Evolutionary conservation across 1,140 invertebrate genomes (phyloP).

Genomic region (Drosophila gunungcola): DNA sequence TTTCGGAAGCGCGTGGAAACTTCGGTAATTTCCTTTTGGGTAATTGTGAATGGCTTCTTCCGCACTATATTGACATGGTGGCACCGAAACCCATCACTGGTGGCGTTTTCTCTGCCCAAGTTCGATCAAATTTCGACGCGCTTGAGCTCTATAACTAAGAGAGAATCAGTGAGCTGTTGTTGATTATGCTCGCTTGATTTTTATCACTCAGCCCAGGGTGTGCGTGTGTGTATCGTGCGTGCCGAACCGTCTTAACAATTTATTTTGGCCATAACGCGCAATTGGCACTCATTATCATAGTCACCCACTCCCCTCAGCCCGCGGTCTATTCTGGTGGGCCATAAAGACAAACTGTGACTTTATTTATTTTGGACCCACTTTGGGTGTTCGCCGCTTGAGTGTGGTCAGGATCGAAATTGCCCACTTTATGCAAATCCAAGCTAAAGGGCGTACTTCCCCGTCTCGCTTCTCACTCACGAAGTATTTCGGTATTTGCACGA

Average conservation of each 20-base stretch:
- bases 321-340: conserved; percentile 5
- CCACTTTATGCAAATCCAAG: conserved; percentile 58
- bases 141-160: conserved; percentile 57
- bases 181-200: conserved; percentile 43
- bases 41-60: neutral
- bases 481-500: conserved; percentile 5
- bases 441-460: conserved; percentile 6
- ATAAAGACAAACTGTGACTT: conserved; percentile 55
- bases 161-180: conserved; percentile 67
- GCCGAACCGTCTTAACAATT: conserved; percentile 66
- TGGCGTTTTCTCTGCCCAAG: too few species aligned
- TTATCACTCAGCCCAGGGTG: conserved; percentile 23
- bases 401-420: conserved; percentile 63
- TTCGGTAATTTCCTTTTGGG: conserved; percentile 25
- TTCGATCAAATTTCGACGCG: too few species aligned
- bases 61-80: conserved; percentile 68
- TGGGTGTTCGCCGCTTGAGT: conserved; percentile 52
- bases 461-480: conserved; percentile 33
- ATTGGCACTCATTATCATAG: conserved; percentile 56
- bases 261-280: conserved; percentile 61
- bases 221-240: conserved; percentile 49
- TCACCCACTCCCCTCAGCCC: conserved; percentile 24
- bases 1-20: conserved; percentile 17
- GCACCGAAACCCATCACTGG: too few species aligned
- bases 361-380: conserved; percentile 43